Conservation (phyloP, 2,797 vertebrate genomes). For the Diplodus puntazzo region DNA sequence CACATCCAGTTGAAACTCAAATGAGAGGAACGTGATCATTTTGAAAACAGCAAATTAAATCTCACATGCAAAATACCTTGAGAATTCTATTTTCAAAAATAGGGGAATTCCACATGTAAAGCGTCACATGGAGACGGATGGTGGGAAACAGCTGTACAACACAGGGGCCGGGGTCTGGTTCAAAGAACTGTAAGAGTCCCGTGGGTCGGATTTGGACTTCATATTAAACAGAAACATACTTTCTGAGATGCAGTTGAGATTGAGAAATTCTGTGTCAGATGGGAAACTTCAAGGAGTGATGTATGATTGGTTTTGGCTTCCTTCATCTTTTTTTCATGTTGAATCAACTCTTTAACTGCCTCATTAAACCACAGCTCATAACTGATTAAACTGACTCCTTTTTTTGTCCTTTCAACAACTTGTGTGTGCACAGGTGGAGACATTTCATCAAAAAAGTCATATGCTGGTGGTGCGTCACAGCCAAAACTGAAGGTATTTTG, state of each 20-base stretch:
- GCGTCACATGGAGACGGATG: slow-evolving; percentile 40
- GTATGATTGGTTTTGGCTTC: slow-evolving; percentile 16
- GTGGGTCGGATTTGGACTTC: slow-evolving; percentile 55
- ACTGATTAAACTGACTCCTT: slow-evolving; percentile 1
- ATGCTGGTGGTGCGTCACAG: slow-evolving; percentile 17
- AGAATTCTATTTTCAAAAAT: slow-evolving; percentile 14
- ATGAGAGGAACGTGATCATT: not conserved
- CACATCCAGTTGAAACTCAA: not conserved
- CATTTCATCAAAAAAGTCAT: slow-evolving; percentile 14
- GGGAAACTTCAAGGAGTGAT: slow-evolving; percentile 39
- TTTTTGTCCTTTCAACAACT: slow-evolving; percentile 27
- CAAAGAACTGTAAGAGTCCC: slow-evolving; percentile 59
- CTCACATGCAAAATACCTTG: slow-evolving; percentile 35
- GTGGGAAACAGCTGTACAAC: slow-evolving; percentile 68
- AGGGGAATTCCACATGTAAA: slow-evolving; percentile 54
- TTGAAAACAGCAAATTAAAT: slow-evolving; percentile 35
- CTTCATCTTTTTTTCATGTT: slow-evolving; percentile 1
- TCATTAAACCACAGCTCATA: slow-evolving; percentile 21
- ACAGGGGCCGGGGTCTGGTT: slow-evolving; percentile 45
- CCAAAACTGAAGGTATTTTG: slow-evolving; percentile 22
- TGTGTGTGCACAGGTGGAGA: slow-evolving; percentile 19
- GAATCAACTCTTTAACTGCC: slow-evolving; percentile 9
- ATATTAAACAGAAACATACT: slow-evolving; percentile 67
- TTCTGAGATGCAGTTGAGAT: slow-evolving; percentile 38
- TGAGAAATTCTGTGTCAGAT: slow-evolving; percentile 35